These are phyloP conservation scores for Caligus rogercresseyi DNA, from an alignment of 1,140 invertebrate species.

Conservation along the genomic window DNA sequence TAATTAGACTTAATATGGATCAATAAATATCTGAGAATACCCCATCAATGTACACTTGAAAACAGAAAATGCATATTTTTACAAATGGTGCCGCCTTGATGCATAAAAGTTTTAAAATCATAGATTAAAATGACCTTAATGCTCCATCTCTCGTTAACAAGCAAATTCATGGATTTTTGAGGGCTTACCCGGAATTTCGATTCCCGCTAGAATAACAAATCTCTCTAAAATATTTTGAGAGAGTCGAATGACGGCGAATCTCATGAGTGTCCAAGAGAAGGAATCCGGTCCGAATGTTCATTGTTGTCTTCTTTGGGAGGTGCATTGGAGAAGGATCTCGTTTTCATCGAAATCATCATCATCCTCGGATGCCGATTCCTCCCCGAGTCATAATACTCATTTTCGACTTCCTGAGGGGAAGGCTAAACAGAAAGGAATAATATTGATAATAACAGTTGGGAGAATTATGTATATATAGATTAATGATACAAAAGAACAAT, in stretches of 20 bases:
- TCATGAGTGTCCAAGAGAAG: constrained; percentile 83
- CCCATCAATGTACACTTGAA: too few species aligned
- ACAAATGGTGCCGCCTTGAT: too few species aligned
- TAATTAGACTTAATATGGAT: too few species aligned
- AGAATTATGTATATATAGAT: background rate
- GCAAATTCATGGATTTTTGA: too few species aligned
- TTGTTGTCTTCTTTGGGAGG: constrained; percentile 37
- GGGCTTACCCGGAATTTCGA: constrained; percentile 81
- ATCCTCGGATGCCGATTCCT: constrained; percentile 22
- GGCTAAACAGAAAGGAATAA: too few species aligned
- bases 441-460: too few species aligned
- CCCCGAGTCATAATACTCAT: constrained; percentile 18
- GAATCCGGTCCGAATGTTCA: constrained; percentile 79
- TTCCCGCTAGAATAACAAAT: constrained; percentile 63
- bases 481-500: too few species aligned
- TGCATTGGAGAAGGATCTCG: constrained; percentile 22
- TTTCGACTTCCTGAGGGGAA: background rate
- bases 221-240: constrained; percentile 56
- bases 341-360: constrained; percentile 25
- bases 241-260: constrained; percentile 65
- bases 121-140: too few species aligned
- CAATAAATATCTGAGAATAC: too few species aligned
- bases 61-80: too few species aligned
- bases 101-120: too few species aligned
- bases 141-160: too few species aligned